A percentile compares a stretch with the other conserved stretches of the same genome.
These are phyloP conservation scores for Enteromius trimaculatus DNA, from an alignment of 2,797 vertebrate species.

Conservation along the genomic window DNA sequence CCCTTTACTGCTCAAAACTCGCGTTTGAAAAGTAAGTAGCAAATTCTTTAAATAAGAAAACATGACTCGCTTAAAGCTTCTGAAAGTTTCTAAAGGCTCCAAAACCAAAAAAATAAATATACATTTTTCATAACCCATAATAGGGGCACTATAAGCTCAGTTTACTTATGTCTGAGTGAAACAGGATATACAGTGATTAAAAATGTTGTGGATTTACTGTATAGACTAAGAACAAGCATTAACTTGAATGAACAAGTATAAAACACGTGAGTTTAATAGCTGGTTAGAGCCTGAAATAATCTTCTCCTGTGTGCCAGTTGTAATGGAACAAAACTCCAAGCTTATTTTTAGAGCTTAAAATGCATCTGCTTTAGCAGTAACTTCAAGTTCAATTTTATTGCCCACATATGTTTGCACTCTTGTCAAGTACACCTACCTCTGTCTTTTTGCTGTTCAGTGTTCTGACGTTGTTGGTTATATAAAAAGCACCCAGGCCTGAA, in stretches of 20 bases:
- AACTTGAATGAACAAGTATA: not conserved
- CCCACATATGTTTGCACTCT: conserved; percentile 18
- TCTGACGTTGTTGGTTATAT: conserved; percentile 17
- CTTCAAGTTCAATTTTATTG: not conserved
- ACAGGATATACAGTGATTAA: not conserved
- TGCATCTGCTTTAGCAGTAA: not conserved
- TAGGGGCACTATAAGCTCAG: not conserved
- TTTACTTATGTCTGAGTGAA: not conserved
- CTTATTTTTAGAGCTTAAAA: conserved; percentile 24
- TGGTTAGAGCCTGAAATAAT: conserved; percentile 4
- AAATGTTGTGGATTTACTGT: not conserved
- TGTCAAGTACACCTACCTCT: conserved; percentile 18
- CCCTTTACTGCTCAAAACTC: too few relatives aligned
- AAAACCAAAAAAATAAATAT: too few relatives aligned
- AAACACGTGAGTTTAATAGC: not conserved
- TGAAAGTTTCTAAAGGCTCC: too few relatives aligned
- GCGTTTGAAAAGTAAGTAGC: too few relatives aligned
- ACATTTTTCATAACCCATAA: too few relatives aligned
- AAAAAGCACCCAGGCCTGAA: not conserved
- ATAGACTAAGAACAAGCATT: not conserved
- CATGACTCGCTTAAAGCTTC: too few relatives aligned
- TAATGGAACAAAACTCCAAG: not conserved
- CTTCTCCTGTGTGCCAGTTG: not conserved
- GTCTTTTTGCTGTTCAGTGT: conserved; percentile 15
- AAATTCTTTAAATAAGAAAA: too few relatives aligned